phyloP scores from a whole-genome alignment of 2,888 invertebrate genomes.

The Strigamia crassipes region DNA sequence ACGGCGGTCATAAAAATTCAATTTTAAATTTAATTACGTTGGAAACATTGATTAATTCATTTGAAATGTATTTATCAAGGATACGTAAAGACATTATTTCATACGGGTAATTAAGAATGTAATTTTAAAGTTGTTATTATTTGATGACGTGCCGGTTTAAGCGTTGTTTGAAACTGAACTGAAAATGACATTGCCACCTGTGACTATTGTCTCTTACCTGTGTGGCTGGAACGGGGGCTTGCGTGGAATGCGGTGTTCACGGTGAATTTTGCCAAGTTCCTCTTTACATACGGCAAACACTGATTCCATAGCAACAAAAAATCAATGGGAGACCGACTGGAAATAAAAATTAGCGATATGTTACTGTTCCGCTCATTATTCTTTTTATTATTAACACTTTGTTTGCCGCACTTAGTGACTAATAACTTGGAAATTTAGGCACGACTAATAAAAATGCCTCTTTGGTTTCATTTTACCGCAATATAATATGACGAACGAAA shows the following conservation, averaged over 20 bases:
- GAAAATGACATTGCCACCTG: background rate
- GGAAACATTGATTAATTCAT: too few species aligned
- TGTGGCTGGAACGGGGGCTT: background rate
- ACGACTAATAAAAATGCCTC: background rate
- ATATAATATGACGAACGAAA: background rate
- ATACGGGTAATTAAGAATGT: background rate
- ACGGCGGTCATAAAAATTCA: background rate
- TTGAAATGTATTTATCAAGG: too few species aligned
- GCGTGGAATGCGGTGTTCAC: background rate
- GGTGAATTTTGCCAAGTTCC: conserved; percentile 1
- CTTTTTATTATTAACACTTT: background rate
- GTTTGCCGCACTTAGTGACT: background rate
- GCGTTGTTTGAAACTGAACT: background rate
- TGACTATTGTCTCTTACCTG: background rate
- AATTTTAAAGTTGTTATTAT: too few species aligned
- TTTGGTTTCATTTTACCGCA: background rate
- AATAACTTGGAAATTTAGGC: background rate
- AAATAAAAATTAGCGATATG: background rate
- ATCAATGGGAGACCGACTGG: background rate
- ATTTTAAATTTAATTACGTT: too few species aligned
- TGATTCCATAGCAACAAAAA: conserved; percentile 39
- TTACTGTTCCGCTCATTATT: background rate
- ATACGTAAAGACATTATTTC: background rate
- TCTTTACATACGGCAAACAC: background rate
- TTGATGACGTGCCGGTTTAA: too few species aligned